Percentiles rank a stretch among this genome's conserved stretches.
Conservation (phyloP, 2,888 invertebrate genomes). For the Acleris holmiana region DNA sequence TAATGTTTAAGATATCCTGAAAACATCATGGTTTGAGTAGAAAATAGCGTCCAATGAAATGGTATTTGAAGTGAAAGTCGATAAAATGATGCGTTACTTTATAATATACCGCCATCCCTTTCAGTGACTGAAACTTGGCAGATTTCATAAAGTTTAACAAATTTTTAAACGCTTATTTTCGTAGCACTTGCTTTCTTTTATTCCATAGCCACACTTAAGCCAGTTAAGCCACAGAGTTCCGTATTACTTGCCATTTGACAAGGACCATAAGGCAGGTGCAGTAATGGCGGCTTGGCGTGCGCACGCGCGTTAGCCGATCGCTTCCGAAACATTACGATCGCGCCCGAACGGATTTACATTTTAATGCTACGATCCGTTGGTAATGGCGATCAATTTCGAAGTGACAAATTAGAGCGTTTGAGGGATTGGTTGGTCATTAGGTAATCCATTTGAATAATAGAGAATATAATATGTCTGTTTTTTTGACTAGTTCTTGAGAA, state of each 20-base stretch:
- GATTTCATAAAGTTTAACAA: no score
- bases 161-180: no score
- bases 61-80: no score
- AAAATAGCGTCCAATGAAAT: no score
- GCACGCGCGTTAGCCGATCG: slow-evolving; percentile 58
- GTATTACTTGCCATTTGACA: slow-evolving; percentile 47
- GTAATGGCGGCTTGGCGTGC: slow-evolving; percentile 69
- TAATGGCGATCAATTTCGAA: background rate
- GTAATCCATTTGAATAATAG: background rate
- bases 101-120: no score
- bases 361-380: slow-evolving; percentile 3
- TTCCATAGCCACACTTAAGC: background rate
- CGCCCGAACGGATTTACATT: slow-evolving; percentile 9
- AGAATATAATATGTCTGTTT: no score
- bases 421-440: background rate
- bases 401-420: background rate
- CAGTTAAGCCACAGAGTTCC: slow-evolving; percentile 37
- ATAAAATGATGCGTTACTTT: no score
- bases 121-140: no score
- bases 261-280: slow-evolving; percentile 52
- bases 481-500: no score
- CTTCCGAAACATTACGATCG: slow-evolving; percentile 47
- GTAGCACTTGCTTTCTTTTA: background rate
- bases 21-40: no score
- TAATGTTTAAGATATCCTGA: no score